Percentiles rank a stretch among this genome's conserved stretches.
Evolutionary conservation across 2,113 vertebrate species (phyloP).

Genomic region (Alectura lathami): DNA sequence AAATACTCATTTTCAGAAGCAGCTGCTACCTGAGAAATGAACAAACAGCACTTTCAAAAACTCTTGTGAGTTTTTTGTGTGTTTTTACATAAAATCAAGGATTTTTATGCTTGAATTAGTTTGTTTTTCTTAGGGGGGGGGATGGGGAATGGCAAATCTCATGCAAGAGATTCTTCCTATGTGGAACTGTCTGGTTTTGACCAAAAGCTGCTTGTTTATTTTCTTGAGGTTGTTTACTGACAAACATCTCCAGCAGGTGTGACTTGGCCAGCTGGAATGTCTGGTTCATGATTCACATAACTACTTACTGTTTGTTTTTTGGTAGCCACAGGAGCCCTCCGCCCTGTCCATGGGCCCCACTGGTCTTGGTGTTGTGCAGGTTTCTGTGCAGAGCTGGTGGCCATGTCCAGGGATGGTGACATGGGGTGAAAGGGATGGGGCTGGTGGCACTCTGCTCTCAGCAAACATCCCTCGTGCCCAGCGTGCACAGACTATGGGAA

Average conservation of each 20-base stretch:
- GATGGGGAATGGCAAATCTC: background rate
- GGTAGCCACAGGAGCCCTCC: fast-evolving
- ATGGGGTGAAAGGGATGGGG: background rate
- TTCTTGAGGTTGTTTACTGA: background rate
- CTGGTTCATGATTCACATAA: background rate
- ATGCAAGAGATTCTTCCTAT: background rate
- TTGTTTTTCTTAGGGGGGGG: background rate
- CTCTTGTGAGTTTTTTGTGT: background rate
- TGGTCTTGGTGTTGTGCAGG: fast-evolving
- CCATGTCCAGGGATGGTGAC: fast-evolving
- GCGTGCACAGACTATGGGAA: background rate
- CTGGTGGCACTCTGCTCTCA: background rate
- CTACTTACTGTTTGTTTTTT: background rate
- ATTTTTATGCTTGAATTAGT: background rate
- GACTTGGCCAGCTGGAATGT: background rate
- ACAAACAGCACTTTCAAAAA: background rate
- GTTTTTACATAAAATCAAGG: background rate
- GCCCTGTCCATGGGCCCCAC: fast-evolving
- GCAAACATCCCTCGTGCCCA: background rate
- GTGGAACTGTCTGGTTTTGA: background rate
- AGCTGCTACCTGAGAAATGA: background rate
- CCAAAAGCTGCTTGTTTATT: background rate
- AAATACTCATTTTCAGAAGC: background rate
- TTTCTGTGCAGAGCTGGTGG: fast-evolving
- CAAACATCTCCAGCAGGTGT: background rate